Evolutionary conservation across 2,113 vertebrate genomes (phyloP).

Genomic region (Sitta europaea): DNA sequence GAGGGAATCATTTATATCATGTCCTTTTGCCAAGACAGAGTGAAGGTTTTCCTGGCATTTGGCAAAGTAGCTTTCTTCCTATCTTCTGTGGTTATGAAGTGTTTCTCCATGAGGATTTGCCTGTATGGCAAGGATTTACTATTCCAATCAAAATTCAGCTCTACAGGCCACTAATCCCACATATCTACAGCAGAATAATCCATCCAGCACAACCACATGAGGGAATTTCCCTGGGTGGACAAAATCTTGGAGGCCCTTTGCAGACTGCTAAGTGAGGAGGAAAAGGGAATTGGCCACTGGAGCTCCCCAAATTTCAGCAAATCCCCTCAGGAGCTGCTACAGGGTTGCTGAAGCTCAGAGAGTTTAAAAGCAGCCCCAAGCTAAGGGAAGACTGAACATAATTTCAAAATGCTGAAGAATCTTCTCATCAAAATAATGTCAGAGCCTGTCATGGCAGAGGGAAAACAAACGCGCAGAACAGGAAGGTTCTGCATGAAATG

Average conservation of each 20-base stretch:
- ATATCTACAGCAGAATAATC: neutral
- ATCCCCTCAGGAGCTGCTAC: neutral
- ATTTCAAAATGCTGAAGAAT: slow-evolving; percentile 31
- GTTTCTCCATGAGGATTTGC: neutral
- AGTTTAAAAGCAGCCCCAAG: neutral
- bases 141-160: neutral
- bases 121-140: neutral
- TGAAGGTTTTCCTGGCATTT: neutral
- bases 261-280: neutral
- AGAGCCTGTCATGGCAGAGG: slow-evolving; percentile 21
- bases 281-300: neutral
- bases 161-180: neutral
- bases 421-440: slow-evolving; percentile 64
- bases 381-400: neutral
- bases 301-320: neutral
- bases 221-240: neutral
- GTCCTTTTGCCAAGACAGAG: neutral
- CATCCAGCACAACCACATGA: neutral
- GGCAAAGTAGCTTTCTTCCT: neutral
- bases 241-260: neutral
- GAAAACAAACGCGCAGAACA: slow-evolving; percentile 7
- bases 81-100: neutral
- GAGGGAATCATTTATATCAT: neutral
- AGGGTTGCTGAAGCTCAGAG: neutral
- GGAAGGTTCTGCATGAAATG: neutral